Evolutionary conservation across 2,113 vertebrate genomes (phyloP), one percentile per base, ranked within the genome.

Genomic region (Phylloscopus trochilus): DNA sequence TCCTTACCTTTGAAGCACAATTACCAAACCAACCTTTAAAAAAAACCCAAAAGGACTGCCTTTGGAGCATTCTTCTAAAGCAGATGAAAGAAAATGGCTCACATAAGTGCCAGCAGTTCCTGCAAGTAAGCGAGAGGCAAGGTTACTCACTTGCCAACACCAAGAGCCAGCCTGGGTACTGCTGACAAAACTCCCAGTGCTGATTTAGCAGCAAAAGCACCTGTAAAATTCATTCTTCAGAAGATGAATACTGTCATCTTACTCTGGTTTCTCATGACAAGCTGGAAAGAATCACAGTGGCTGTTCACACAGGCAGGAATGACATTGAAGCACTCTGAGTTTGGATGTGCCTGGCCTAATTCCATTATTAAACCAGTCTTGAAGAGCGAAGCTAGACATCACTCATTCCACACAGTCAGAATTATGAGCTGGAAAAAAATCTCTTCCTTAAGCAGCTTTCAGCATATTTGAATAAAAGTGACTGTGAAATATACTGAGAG

Each of bases 381-480:
- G 21, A 91, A 58, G 6, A 90, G 44, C 0, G 0, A 76, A 89
- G 68, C 64, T 58, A 63, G 23, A 78, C 24, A 21, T 92, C 83
- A 56, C 44, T 89, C 58, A 75, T 43, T 74, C 39, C 69, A 76
- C 49, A 51, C 47, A 62, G 83, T 66, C 93, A 85, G n/a, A 44
- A 39, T 79, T 76, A n/a, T 18, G 37, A 33, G 55, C 43, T 3
- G 18, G 58, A 79, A 86, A 83, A 83, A 75, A n/a, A 55, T 8
- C 59, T 83, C 66, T 84, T 93, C 72, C 91, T 90, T 86, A 79
- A 92, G 88, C 72, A 94, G 84, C 55, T 91, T 94, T 81, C n/a
- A 46, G 70, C 56, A 43, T 67, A 89, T 73, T 76, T 92, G 69
- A 95, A 81, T 68, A 87, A 74, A 92, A 91, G 28, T 73, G 81